phyloP scores from a whole-genome alignment of 1,140 invertebrate species.

The Epicauta chinensis region DNA sequence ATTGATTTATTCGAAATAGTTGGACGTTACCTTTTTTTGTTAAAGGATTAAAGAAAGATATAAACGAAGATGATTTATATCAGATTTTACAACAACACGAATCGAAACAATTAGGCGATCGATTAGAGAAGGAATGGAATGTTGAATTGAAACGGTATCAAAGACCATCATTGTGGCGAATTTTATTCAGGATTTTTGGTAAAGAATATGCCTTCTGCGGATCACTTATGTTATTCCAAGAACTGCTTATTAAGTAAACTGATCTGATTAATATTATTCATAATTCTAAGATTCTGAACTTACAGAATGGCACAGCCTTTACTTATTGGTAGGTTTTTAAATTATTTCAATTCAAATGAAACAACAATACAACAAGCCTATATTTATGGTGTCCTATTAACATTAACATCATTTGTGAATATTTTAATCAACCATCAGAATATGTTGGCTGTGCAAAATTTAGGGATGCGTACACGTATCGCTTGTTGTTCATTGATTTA shows the following conservation, averaged over 20 bases:
- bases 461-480: constrained; percentile 76
- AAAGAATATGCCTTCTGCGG: too few relatives aligned
- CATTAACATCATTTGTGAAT: constrained; percentile 60
- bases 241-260: too few relatives aligned
- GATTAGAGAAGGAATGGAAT: constrained; percentile 50
- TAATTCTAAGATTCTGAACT: background rate
- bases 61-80: constrained; percentile 29
- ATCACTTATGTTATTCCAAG: too few relatives aligned
- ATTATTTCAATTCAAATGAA: constrained; percentile 9
- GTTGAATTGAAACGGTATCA: constrained; percentile 30
- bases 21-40: constrained; percentile 18
- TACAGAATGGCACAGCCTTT: constrained; percentile 20
- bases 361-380: constrained; percentile 48
- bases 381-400: constrained; percentile 59
- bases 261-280: too few relatives aligned
- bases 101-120: constrained; percentile 45
- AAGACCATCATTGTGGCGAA: too few relatives aligned
- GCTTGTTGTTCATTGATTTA: constrained; percentile 76
- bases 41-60: constrained; percentile 13
- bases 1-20: constrained; percentile 19
- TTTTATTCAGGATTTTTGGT: too few relatives aligned
- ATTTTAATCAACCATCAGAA: constrained; percentile 70
- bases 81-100: constrained; percentile 18
- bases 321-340: constrained; percentile 15
- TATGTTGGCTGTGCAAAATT: constrained; percentile 65